Percentiles rank a stretch among this genome's conserved stretches.
Conservation (phyloP, 2,888 invertebrate genomes). For the Ophonus ardosiacus region DNA sequence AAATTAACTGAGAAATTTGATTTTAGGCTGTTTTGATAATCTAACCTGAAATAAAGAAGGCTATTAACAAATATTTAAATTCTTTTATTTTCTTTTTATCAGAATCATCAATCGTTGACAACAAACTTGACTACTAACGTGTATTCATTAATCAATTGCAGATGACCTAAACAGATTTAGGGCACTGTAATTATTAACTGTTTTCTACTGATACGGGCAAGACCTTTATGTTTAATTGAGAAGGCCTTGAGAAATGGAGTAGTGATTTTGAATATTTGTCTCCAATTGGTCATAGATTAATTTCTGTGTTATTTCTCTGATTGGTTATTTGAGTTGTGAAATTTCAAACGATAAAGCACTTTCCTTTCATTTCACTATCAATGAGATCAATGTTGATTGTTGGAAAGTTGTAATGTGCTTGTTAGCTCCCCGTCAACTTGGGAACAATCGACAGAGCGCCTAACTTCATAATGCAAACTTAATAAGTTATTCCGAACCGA, state of each 20-base stretch:
- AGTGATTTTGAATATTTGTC: not conserved
- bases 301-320: not conserved
- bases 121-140: too few species aligned
- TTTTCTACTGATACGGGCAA: too few species aligned
- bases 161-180: too few species aligned
- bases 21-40: too few species aligned
- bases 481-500: slow-evolving; percentile 71
- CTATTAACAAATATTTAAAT: too few species aligned
- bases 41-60: too few species aligned
- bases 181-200: too few species aligned
- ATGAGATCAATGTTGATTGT: slow-evolving; percentile 29
- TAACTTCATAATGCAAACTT: slow-evolving; percentile 74
- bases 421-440: slow-evolving; percentile 64
- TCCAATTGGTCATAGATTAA: not conserved
- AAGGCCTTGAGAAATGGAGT: not conserved
- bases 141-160: too few species aligned
- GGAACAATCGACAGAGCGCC: slow-evolving; percentile 72
- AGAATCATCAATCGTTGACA: too few species aligned
- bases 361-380: slow-evolving; percentile 15
- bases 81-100: too few species aligned
- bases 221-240: not conserved
- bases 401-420: slow-evolving; percentile 47
- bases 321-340: not conserved
- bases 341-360: not conserved
- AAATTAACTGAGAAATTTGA: too few species aligned